Evolutionary conservation across 2,113 vertebrate genomes (phyloP).

Genomic region (Brachyhypopomus gauderio): DNA sequence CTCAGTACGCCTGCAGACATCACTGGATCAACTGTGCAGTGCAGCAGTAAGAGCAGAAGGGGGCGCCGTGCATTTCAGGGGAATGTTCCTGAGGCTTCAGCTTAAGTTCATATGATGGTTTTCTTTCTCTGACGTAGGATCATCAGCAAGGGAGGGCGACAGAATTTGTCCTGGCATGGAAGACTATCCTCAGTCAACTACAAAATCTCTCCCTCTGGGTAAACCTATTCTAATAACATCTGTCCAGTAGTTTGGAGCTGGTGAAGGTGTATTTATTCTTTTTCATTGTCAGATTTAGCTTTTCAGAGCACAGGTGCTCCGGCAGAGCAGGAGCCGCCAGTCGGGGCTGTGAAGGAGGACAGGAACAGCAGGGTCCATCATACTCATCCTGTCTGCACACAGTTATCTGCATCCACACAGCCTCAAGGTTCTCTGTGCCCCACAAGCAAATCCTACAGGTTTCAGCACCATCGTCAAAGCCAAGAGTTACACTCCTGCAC

Average conservation of each 20-base stretch:
- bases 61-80: background rate
- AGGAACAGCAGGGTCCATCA: background rate
- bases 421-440: conserved; percentile 15
- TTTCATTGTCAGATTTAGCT: conserved; percentile 6
- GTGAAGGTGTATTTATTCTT: background rate
- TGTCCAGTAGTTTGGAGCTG: background rate
- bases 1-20: background rate
- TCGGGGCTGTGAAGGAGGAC: background rate
- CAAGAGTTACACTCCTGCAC: conserved; percentile 24
- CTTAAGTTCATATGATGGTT: background rate
- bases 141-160: conserved; percentile 15
- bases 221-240: background rate
- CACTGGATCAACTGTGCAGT: background rate
- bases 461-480: background rate
- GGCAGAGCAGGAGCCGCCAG: background rate
- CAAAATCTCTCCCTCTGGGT: conserved; percentile 17
- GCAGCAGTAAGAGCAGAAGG: background rate
- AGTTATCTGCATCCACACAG: conserved; percentile 15
- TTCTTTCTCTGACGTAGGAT: conserved; percentile 1
- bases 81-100: background rate
- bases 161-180: conserved; percentile 35
- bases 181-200: background rate
- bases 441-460: background rate
- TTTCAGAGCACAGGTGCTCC: background rate
- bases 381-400: conserved; percentile 20